Conservation (phyloP, 2,797 vertebrate species). For the Tadarida brasiliensis region DNA sequence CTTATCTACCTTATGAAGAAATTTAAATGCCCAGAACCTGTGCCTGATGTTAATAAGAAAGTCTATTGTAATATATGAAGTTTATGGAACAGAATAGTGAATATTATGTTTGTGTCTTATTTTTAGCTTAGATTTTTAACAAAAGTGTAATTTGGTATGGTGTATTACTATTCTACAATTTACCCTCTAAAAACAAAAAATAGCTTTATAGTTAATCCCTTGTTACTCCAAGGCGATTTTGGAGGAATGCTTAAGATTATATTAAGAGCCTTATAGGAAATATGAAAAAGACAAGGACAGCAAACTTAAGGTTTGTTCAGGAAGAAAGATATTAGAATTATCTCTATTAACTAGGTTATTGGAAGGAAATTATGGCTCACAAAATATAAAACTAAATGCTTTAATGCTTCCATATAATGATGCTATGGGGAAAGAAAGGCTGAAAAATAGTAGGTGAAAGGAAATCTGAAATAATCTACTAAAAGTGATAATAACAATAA, state of each 20-base stretch:
- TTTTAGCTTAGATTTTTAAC: slow-evolving; percentile 46
- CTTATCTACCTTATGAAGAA: not conserved
- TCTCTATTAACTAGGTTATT: slow-evolving; percentile 48
- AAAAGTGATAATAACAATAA: not conserved
- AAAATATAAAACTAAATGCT: slow-evolving; percentile 40
- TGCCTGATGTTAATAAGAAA: not conserved
- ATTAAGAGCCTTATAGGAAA: slow-evolving; percentile 12
- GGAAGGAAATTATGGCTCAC: not conserved
- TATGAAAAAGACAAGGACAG: not conserved
- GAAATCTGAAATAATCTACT: not conserved
- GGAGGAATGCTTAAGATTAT: slow-evolving; percentile 25
- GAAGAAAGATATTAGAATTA: slow-evolving; percentile 20
- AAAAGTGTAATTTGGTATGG: not conserved
- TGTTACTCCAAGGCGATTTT: slow-evolving; percentile 17
- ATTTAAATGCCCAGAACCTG: not conserved
- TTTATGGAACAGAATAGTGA: not conserved
- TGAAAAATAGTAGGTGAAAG: not conserved
- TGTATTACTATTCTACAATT: slow-evolving; percentile 6
- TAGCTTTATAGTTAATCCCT: not conserved
- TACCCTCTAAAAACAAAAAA: slow-evolving; percentile 21
- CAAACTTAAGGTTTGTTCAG: slow-evolving; percentile 12
- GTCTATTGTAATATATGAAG: not conserved
- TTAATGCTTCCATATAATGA: not conserved
- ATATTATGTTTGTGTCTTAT: not conserved
- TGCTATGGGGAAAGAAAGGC: not conserved